Percentiles rank a stretch among this genome's conserved stretches.
Evolutionary conservation across 2,797 vertebrate genomes (phyloP).

Genomic region (Amblyopsis hoosieri): DNA sequence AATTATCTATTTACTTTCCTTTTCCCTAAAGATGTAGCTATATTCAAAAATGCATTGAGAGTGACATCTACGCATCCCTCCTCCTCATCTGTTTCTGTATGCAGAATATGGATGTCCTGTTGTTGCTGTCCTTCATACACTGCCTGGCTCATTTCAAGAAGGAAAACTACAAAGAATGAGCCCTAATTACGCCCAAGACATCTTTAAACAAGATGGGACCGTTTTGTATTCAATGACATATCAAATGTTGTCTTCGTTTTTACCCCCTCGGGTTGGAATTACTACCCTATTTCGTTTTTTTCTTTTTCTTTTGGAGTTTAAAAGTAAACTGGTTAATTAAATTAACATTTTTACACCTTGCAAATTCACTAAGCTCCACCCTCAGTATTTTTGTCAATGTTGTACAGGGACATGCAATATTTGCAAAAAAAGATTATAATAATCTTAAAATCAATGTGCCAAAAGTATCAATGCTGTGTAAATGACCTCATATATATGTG

Average conservation of each 20-base stretch:
- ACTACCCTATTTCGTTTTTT: conserved; percentile 76
- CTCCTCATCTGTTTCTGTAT: conserved; percentile 82
- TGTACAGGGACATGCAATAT: conserved; percentile 99
- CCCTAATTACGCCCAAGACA: conserved; percentile 80
- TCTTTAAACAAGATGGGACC: conserved; percentile 93
- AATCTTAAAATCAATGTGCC: conserved; percentile 89
- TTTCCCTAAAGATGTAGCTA: conserved; percentile 82
- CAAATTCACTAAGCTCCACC: conserved; percentile 80
- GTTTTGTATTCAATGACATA: conserved; percentile 91
- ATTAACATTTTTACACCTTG: conserved; percentile 82
- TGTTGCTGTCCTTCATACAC: conserved; percentile 89
- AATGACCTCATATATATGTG: conserved; percentile 84
- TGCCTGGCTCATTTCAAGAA: conserved; percentile 88
- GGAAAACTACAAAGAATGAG: conserved; percentile 79
- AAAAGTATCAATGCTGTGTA: conserved; percentile 88
- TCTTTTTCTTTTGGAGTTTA: conserved; percentile 83
- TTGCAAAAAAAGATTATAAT: conserved; percentile 82
- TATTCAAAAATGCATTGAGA: conserved; percentile 81
- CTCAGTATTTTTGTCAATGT: conserved; percentile 86
- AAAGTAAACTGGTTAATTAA: conserved; percentile 88
- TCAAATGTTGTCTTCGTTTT: conserved; percentile 79
- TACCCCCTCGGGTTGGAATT: conserved; percentile 84
- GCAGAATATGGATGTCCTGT: conserved; percentile 85
- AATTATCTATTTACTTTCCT: conserved; percentile 78
- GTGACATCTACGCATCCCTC: conserved; percentile 80